Evolutionary conservation across 2,888 invertebrate genomes (phyloP).

Genomic region (Cybosia mesomella): DNA sequence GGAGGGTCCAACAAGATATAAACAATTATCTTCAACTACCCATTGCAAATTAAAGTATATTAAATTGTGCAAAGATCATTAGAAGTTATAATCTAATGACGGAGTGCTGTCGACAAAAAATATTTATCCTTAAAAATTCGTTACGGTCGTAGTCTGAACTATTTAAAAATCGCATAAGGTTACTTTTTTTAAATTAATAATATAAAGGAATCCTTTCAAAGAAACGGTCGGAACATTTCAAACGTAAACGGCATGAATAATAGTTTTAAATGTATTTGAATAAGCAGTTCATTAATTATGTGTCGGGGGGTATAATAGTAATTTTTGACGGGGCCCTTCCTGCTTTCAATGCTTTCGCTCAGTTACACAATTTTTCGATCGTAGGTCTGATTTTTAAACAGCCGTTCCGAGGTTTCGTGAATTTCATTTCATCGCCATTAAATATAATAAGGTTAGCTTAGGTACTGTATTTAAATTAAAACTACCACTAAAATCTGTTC

Average conservation of each 20-base stretch:
- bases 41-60: slow-evolving; percentile 40
- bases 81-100: slow-evolving; percentile 46
- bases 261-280: slow-evolving; percentile 87
- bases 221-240: slow-evolving; percentile 82
- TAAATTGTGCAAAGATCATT: slow-evolving; percentile 47
- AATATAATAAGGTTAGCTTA: background rate
- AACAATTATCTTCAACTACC: slow-evolving; percentile 35
- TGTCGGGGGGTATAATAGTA: slow-evolving; percentile 81
- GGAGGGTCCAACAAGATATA: slow-evolving; percentile 34
- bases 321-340: slow-evolving; percentile 86
- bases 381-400: slow-evolving; percentile 52
- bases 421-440: background rate
- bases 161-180: slow-evolving; percentile 77
- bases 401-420: slow-evolving; percentile 17
- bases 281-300: slow-evolving; percentile 86
- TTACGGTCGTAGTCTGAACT: slow-evolving; percentile 57
- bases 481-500: background rate
- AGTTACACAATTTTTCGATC: slow-evolving; percentile 79
- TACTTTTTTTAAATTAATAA: slow-evolving; percentile 81
- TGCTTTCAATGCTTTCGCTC: slow-evolving; percentile 79
- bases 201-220: slow-evolving; percentile 77
- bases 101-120: slow-evolving; percentile 60
- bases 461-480: background rate
- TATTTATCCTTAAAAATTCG: slow-evolving; percentile 71
- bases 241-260: slow-evolving; percentile 86